A percentile compares a stretch with the other conserved stretches of the same genome.
Conservation (phyloP, 2,797 vertebrate species). For the Rhinichthys osculus region DNA sequence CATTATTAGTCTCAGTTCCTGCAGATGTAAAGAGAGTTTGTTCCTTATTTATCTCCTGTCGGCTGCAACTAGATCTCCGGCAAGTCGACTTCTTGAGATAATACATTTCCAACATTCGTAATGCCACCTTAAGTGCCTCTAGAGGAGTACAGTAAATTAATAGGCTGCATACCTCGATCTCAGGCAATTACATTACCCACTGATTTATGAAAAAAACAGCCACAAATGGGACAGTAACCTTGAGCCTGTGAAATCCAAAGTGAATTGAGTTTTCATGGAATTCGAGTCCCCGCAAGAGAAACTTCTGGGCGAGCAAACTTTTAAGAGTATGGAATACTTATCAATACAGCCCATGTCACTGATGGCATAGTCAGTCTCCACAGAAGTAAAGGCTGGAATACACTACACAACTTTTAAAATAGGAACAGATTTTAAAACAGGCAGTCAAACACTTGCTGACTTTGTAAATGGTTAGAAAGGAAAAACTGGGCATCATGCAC, state of each 20-base stretch:
- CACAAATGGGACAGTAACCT: slow-evolving; percentile 68
- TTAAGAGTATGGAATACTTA: neutral
- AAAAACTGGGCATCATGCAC: neutral
- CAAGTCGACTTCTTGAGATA: slow-evolving; percentile 73
- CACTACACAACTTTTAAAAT: neutral
- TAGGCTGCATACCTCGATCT: slow-evolving; percentile 73
- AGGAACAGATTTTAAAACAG: neutral
- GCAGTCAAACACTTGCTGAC: neutral
- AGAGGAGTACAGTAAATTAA: slow-evolving; percentile 74
- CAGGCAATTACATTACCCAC: slow-evolving; percentile 76
- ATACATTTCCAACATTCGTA: slow-evolving; percentile 76
- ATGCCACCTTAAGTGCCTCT: slow-evolving; percentile 76
- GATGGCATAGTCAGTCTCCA: neutral
- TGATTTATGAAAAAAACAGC: slow-evolving; percentile 79
- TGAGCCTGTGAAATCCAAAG: slow-evolving; percentile 59
- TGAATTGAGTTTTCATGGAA: slow-evolving; percentile 27
- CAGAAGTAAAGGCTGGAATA: neutral
- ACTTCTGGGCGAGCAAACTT: neutral
- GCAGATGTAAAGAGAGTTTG: slow-evolving; percentile 24
- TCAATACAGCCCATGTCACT: neutral
- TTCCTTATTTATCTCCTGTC: slow-evolving; percentile 47
- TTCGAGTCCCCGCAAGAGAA: slow-evolving; percentile 6
- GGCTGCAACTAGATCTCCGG: slow-evolving; percentile 48
- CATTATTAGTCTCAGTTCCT: slow-evolving; percentile 50
- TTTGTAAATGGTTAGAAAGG: neutral